These are phyloP conservation scores for Cybosia mesomella DNA, from an alignment of 2,888 invertebrate genomes.

Conservation along the genomic window DNA sequence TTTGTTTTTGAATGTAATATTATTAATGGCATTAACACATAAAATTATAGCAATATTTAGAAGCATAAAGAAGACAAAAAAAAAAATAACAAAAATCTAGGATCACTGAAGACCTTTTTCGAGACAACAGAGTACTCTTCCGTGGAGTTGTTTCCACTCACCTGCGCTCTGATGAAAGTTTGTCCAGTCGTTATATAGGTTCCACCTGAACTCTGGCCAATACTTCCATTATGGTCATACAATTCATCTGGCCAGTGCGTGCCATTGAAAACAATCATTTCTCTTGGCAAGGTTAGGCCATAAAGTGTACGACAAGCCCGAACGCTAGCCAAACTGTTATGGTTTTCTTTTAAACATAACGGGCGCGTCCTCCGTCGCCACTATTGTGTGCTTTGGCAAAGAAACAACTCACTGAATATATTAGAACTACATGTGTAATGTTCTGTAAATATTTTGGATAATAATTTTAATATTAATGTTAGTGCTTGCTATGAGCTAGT, in stretches of 20 bases:
- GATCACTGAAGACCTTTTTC: too few species aligned
- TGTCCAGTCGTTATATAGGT: neutral
- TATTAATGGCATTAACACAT: too few species aligned
- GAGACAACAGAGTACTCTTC: too few species aligned
- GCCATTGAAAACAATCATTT: slow-evolving; percentile 49
- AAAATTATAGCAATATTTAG: too few species aligned
- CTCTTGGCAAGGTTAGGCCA: slow-evolving; percentile 46
- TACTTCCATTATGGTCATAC: neutral
- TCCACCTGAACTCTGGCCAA: neutral
- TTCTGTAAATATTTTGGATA: slow-evolving; percentile 8
- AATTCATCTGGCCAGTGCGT: slow-evolving; percentile 34
- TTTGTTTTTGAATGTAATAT: too few species aligned
- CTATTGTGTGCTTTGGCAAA: slow-evolving; percentile 31
- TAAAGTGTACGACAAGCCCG: slow-evolving; percentile 34
- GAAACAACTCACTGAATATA: slow-evolving; percentile 19
- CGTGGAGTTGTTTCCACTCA: too few species aligned
- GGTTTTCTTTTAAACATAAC: slow-evolving; percentile 48
- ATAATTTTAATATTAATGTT: neutral
- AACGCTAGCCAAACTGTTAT: slow-evolving; percentile 46
- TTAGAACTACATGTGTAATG: slow-evolving; percentile 15
- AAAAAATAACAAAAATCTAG: too few species aligned
- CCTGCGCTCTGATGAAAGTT: neutral
- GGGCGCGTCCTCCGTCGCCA: slow-evolving; percentile 17
- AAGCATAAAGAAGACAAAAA: too few species aligned
- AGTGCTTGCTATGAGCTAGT: neutral